Evolutionary conservation across 2,113 vertebrate genomes (phyloP).

Genomic region (Semicossyphus pulcher): DNA sequence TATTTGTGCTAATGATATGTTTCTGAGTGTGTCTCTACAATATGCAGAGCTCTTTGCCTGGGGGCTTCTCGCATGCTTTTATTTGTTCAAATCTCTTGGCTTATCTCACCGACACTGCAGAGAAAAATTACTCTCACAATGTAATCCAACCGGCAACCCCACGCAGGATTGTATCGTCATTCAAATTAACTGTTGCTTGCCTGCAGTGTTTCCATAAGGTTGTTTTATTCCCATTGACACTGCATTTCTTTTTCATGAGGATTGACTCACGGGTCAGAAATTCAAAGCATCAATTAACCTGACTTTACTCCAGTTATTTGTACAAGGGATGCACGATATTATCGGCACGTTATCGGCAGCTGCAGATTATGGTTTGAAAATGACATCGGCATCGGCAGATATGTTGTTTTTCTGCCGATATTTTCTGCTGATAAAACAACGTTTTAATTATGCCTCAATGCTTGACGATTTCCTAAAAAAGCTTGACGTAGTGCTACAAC

Average conservation of each 20-base stretch:
- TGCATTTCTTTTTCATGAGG: neutral
- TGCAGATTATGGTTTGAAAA: too few relatives aligned
- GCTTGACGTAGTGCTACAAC: too few relatives aligned
- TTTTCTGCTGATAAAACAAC: too few relatives aligned
- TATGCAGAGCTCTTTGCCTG: constrained; percentile 66
- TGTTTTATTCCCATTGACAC: neutral
- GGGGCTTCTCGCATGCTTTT: constrained; percentile 58
- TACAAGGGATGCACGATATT: too few relatives aligned
- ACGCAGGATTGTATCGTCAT: constrained; percentile 28
- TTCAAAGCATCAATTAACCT: too few relatives aligned
- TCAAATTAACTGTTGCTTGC: constrained; percentile 46
- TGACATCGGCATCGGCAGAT: too few relatives aligned
- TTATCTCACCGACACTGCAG: constrained; percentile 58
- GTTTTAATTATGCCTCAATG: too few relatives aligned
- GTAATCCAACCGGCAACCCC: constrained; percentile 19
- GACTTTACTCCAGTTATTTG: too few relatives aligned
- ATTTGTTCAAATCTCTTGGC: constrained; percentile 72
- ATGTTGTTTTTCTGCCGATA: too few relatives aligned
- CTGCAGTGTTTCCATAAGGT: constrained; percentile 8
- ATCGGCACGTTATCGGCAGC: too few relatives aligned
- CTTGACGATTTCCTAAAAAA: too few relatives aligned
- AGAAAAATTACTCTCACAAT: constrained; percentile 52
- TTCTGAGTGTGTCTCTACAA: constrained; percentile 67
- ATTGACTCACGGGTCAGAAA: too few relatives aligned
- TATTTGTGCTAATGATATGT: constrained; percentile 80